Percentiles rank a stretch among this genome's conserved stretches.
These are phyloP conservation scores for Lasioglossum baleicum DNA, from an alignment of 1,140 invertebrate genomes.

Conservation along the genomic window DNA sequence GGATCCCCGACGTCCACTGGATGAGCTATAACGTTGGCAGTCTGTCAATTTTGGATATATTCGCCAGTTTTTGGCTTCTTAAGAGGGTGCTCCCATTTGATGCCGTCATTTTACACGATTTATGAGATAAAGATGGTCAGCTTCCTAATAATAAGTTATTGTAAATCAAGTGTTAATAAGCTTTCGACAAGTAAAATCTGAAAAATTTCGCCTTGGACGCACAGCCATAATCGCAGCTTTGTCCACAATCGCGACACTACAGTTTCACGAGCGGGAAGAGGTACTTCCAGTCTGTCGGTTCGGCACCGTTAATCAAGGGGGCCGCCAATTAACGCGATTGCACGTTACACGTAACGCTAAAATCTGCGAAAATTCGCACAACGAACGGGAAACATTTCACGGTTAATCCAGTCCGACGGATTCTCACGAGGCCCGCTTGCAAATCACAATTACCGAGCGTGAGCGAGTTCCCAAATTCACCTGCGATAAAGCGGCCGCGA, in stretches of 20 bases:
- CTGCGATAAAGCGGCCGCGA: not conserved
- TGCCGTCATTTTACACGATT: no score
- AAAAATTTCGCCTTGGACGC: not conserved
- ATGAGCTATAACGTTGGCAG: no score
- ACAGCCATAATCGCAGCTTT: not conserved
- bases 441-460: slow-evolving; percentile 3
- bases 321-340: not conserved
- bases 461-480: not conserved
- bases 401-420: not conserved
- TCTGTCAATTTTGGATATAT: no score
- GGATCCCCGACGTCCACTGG: not conserved
- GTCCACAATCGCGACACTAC: not conserved
- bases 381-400: slow-evolving; percentile 8
- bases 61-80: no score
- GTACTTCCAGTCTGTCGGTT: not conserved
- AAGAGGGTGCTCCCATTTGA: no score
- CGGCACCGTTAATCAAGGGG: not conserved
- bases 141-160: no score
- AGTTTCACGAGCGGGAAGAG: not conserved
- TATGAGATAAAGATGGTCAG: no score
- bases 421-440: slow-evolving; percentile 1
- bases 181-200: no score
- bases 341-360: not conserved
- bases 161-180: no score
- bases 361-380: not conserved